phyloP scores from a whole-genome alignment of 2,113 vertebrate genomes.

The Cyprinodon tularosa region DNA sequence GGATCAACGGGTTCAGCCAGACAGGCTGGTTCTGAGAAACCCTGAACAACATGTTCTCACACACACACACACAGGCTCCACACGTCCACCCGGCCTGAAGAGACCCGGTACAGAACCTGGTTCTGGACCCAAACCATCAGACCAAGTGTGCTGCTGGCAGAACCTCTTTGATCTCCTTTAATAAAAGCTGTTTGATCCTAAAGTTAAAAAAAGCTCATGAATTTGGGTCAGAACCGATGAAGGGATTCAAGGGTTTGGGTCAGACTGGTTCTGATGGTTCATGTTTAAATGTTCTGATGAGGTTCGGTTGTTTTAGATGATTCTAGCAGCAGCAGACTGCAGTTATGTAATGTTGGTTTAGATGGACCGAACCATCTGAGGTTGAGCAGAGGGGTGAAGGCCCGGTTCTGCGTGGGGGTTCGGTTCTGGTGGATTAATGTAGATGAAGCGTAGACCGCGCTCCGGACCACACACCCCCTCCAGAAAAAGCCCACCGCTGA shows the following conservation, averaged over 20 bases:
- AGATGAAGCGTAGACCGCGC: not conserved
- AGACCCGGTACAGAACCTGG: not conserved
- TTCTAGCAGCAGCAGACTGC: not conserved
- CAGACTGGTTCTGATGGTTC: not conserved
- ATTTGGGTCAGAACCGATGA: not conserved
- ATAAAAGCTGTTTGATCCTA: not conserved
- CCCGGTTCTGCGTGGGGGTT: not conserved
- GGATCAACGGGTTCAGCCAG: not conserved
- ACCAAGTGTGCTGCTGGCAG: not conserved
- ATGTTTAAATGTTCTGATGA: not conserved
- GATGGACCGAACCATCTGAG: constrained; percentile 26
- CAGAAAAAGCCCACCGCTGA: not conserved
- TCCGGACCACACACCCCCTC: too few species aligned
- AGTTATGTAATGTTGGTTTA: constrained; percentile 67
- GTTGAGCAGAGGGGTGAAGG: fast-evolving
- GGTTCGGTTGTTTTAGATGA: not conserved
- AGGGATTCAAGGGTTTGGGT: not conserved
- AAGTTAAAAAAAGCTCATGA: not conserved
- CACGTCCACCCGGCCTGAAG: not conserved
- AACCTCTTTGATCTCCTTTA: not conserved
- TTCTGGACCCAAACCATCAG: not conserved
- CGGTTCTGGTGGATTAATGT: not conserved
- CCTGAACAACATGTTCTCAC: constrained; percentile 47
- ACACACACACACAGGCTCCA: not conserved
- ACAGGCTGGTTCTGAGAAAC: constrained; percentile 62